These are phyloP conservation scores for Pseudorectes ferrugineus DNA, from an alignment of 2,113 vertebrate species.

Conservation along the genomic window DNA sequence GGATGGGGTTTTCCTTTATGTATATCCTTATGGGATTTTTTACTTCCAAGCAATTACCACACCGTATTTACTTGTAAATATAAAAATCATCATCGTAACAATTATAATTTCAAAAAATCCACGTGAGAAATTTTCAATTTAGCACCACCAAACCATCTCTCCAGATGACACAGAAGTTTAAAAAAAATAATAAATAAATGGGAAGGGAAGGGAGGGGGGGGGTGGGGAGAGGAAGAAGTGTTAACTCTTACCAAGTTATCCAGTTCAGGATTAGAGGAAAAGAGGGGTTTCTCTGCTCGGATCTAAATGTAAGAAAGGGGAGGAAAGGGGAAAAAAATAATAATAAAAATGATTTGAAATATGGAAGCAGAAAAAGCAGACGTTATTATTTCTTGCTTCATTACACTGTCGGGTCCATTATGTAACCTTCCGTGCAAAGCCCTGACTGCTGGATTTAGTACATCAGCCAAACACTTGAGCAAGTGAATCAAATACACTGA, in stretches of 20 bases:
- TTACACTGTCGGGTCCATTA: constrained; percentile 57
- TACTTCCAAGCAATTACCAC: constrained; percentile 31
- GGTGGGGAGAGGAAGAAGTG: constrained; percentile 31
- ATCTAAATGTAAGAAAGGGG: constrained; percentile 81
- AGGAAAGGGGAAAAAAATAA: neutral
- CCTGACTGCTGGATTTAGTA: constrained; percentile 12
- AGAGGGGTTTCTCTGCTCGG: constrained; percentile 98
- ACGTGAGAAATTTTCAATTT: neutral
- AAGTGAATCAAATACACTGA: constrained; percentile 44
- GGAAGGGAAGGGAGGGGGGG: neutral
- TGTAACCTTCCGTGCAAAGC: constrained; percentile 53
- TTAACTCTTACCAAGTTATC: constrained; percentile 96
- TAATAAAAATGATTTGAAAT: constrained; percentile 65
- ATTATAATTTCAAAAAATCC: neutral
- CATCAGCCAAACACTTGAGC: constrained; percentile 46
- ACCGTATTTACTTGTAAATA: constrained; percentile 4
- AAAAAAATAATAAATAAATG: neutral
- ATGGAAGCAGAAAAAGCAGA: constrained; percentile 37
- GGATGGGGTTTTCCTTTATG: neutral
- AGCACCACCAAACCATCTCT: neutral
- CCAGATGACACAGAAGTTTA: neutral
- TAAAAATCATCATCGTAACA: neutral
- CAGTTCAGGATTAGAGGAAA: constrained; percentile 99
- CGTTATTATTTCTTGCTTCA: constrained; percentile 55
- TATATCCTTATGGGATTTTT: constrained; percentile 10